Evolutionary conservation across 2,888 invertebrate species (phyloP).

Genomic region (Cheilosia soror): DNA sequence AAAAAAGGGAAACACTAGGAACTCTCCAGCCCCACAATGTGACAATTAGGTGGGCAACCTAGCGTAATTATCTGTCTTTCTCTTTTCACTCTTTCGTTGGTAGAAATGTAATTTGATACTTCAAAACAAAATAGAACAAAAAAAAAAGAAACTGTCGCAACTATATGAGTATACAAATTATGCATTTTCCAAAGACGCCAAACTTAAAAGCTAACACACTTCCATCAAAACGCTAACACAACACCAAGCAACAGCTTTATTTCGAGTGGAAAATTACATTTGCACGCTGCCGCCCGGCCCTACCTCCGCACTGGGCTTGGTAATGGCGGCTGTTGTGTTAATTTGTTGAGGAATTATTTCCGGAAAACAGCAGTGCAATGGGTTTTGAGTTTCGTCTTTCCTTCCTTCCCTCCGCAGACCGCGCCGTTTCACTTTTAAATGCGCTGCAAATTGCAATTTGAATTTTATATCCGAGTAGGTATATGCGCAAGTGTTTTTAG

Average conservation of each 20-base stretch:
- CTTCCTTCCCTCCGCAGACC: background rate
- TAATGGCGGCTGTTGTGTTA: slow-evolving; percentile 31
- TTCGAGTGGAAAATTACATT: slow-evolving; percentile 58
- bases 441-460: slow-evolving; percentile 55
- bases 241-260: slow-evolving; percentile 20
- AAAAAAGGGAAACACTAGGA: slow-evolving; percentile 7
- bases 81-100: slow-evolving; percentile 15
- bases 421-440: slow-evolving; percentile 15
- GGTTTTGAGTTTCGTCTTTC: slow-evolving; percentile 3
- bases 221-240: slow-evolving; percentile 20
- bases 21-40: slow-evolving; percentile 18
- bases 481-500: slow-evolving; percentile 36
- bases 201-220: slow-evolving; percentile 54
- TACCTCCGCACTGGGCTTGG: background rate
- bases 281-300: background rate
- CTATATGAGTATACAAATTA: slow-evolving; percentile 37
- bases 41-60: slow-evolving; percentile 29
- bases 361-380: slow-evolving; percentile 48
- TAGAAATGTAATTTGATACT: slow-evolving; percentile 50
- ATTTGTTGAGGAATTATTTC: slow-evolving; percentile 65
- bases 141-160: background rate
- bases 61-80: slow-evolving; percentile 38
- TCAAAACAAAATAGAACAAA: background rate
- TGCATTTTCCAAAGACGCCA: slow-evolving; percentile 57
- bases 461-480: slow-evolving; percentile 34